These are phyloP conservation scores for Alviniconcha marisindica DNA, from an alignment of 1,140 invertebrate species.

Conservation along the genomic window DNA sequence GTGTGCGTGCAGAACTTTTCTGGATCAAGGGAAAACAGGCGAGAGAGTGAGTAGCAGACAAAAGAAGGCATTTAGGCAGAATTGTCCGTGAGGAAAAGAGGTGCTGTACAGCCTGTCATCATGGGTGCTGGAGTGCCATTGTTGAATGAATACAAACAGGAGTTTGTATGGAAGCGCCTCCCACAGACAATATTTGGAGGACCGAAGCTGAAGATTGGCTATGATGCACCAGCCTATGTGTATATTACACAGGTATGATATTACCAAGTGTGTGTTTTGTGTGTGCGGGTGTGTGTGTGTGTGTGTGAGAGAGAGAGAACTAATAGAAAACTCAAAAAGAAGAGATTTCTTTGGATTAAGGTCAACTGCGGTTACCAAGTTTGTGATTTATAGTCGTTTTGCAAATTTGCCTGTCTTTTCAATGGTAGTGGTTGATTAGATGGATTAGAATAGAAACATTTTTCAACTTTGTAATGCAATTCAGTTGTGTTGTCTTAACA, in stretches of 20 bases:
- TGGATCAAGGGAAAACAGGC: neutral
- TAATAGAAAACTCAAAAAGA: too few relatives aligned
- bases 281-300: too few relatives aligned
- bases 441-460: too few relatives aligned
- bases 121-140: conserved; percentile 75
- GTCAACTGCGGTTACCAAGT: too few relatives aligned
- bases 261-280: neutral
- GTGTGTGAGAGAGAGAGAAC: too few relatives aligned
- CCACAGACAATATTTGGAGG: conserved; percentile 77
- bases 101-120: conserved; percentile 21
- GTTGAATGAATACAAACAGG: conserved; percentile 76
- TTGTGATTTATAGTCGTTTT: too few relatives aligned
- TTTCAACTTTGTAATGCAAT: too few relatives aligned
- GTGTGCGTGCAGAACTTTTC: neutral
- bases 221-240: conserved; percentile 72
- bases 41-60: neutral
- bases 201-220: conserved; percentile 70
- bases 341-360: too few relatives aligned
- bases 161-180: conserved; percentile 75
- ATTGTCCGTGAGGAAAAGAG: too few relatives aligned
- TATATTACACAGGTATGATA: conserved; percentile 72
- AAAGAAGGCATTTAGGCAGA: neutral
- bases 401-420: too few relatives aligned
- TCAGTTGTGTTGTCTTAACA: too few relatives aligned
- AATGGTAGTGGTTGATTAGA: too few relatives aligned